Evolutionary conservation across 1,140 invertebrate species (phyloP).

Genomic region (Linepithema humile): DNA sequence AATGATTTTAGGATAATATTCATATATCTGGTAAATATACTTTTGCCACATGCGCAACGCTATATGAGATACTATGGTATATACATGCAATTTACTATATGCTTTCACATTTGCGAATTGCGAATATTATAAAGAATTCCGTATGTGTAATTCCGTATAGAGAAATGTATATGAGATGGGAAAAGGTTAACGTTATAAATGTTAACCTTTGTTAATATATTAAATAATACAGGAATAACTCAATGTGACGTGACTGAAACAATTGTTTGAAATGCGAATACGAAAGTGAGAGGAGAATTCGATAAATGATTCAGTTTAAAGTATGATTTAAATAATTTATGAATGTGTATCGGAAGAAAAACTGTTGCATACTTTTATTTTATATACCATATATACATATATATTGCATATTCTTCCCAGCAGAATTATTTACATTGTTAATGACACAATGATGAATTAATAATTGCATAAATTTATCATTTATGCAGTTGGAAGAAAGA

Average conservation of each 20-base stretch:
- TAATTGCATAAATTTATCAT: constrained; percentile 38
- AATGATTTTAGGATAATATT: constrained; percentile 54
- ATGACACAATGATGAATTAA: not conserved
- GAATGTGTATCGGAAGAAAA: not conserved
- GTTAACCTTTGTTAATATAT: constrained; percentile 7
- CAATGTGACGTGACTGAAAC: not conserved
- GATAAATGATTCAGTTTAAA: constrained; percentile 8
- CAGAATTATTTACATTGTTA: not conserved
- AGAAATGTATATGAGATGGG: not conserved
- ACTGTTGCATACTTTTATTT: not conserved
- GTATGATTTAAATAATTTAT: constrained; percentile 10
- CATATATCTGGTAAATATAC: constrained; percentile 1
- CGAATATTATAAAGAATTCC: constrained; percentile 8
- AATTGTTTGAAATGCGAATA: not conserved
- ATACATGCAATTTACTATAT: constrained; percentile 8
- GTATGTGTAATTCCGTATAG: not conserved
- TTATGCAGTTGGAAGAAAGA: constrained; percentile 4
- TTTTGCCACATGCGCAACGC: not conserved
- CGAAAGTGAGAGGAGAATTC: not conserved
- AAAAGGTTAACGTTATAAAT: not conserved
- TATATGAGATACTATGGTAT: not conserved
- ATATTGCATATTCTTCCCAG: too few species aligned
- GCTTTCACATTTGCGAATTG: not conserved
- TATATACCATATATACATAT: not conserved
- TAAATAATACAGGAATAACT: not conserved